These are phyloP conservation scores for Loriculus beryllinus DNA, from an alignment of 2,797 vertebrate genomes.

Conservation along the genomic window DNA sequence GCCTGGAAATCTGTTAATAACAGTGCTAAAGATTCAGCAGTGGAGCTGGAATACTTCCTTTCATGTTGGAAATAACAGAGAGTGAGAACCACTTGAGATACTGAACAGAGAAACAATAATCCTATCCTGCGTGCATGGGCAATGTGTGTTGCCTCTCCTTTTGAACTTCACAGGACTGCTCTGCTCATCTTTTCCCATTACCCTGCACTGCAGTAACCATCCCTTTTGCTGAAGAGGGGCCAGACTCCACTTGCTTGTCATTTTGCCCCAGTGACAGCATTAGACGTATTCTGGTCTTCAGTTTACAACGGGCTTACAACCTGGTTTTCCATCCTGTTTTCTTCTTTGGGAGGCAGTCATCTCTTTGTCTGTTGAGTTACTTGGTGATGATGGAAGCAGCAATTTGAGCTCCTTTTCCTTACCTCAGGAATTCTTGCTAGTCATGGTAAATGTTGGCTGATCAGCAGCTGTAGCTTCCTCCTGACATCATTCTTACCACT, in stretches of 20 bases:
- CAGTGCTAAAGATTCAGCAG: neutral
- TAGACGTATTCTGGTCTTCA: neutral
- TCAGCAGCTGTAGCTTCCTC: neutral
- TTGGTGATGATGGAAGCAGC: neutral
- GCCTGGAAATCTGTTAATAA: neutral
- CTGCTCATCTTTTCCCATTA: neutral
- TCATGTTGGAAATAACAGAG: neutral
- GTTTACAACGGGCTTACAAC: neutral
- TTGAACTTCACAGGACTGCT: neutral
- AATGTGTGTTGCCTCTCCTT: neutral
- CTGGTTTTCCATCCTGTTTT: neutral
- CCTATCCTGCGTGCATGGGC: rapidly evolving
- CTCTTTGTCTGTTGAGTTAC: neutral
- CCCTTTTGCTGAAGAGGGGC: neutral
- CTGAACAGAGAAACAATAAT: neutral
- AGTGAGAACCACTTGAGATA: neutral
- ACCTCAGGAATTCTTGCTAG: neutral
- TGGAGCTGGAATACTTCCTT: neutral
- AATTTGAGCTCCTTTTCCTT: neutral
- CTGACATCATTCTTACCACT: neutral
- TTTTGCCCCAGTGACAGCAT: neutral
- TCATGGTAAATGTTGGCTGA: neutral
- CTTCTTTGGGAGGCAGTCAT: neutral
- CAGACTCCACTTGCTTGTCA: neutral
- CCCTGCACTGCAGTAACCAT: neutral